A percentile compares a stretch with the other conserved stretches of the same genome.
phyloP scores from a whole-genome alignment of 1,140 invertebrate species.

The Ladona fulva region DNA sequence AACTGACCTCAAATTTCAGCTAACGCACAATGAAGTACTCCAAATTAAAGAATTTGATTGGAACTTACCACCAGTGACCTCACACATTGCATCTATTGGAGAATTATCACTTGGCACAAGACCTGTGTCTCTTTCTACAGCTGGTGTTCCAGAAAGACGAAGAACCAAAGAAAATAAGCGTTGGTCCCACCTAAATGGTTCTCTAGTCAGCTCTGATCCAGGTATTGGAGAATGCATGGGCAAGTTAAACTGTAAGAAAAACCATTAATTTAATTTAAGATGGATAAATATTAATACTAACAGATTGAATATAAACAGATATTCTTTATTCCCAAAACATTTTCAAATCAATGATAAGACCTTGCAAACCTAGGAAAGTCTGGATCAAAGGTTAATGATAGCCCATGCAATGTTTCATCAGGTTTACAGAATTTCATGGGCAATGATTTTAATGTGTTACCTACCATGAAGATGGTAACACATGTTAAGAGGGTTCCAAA shows the following conservation, averaged over 20 bases:
- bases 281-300: constrained; percentile 18
- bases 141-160: constrained; percentile 71
- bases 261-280: constrained; percentile 18
- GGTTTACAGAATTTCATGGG: too few species aligned
- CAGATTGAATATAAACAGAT: too few species aligned
- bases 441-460: too few species aligned
- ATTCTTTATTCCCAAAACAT: too few species aligned
- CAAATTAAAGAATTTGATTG: not conserved
- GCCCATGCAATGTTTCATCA: too few species aligned
- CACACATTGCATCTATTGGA: constrained; percentile 95
- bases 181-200: constrained; percentile 99
- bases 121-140: constrained; percentile 51
- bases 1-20: too few species aligned
- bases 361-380: too few species aligned
- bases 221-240: constrained; percentile 89
- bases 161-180: constrained; percentile 91
- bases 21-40: too few species aligned
- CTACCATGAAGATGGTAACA: too few species aligned
- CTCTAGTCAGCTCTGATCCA: constrained; percentile 92
- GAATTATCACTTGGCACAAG: constrained; percentile 85
- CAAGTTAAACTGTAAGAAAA: constrained; percentile 65
- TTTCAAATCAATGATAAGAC: too few species aligned
- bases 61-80: constrained; percentile 86
- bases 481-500: too few species aligned
- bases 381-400: too few species aligned